phyloP scores from a whole-genome alignment of 1,140 invertebrate species.

The Zophobas atratus region DNA sequence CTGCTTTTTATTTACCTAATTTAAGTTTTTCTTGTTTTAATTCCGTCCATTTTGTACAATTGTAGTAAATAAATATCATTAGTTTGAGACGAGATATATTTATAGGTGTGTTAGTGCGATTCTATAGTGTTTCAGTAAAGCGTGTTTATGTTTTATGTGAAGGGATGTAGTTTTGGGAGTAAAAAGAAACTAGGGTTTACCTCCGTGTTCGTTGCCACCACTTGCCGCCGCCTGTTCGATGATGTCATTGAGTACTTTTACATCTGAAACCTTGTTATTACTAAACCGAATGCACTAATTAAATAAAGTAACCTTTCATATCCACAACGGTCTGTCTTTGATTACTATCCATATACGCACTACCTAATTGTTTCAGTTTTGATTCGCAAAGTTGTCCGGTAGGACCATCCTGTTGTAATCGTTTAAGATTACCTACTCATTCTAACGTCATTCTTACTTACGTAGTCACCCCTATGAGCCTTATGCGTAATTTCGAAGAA shows the following conservation, averaged over 20 bases:
- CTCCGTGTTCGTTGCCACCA: conserved; percentile 88
- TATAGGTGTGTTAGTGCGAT: conserved; percentile 46
- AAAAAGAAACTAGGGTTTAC: conserved; percentile 73
- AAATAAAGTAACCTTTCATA: conserved; percentile 82
- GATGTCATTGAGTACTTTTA: conserved; percentile 97
- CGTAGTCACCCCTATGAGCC: conserved; percentile 78
- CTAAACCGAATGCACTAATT: background rate
- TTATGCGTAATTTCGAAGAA: conserved; percentile 79
- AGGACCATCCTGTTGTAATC: conserved; percentile 63
- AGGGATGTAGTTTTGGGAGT: conserved; percentile 16
- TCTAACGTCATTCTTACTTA: conserved; percentile 67
- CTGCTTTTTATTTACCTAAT: conserved; percentile 61
- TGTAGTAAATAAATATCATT: conserved; percentile 61
- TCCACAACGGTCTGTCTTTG: conserved; percentile 92
- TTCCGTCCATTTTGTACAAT: conserved; percentile 60
- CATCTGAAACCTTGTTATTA: conserved; percentile 79
- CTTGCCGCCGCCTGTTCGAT: conserved; percentile 96
- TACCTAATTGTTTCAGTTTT: conserved; percentile 91
- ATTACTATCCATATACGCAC: conserved; percentile 91
- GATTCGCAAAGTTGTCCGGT: conserved; percentile 62
- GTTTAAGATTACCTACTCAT: background rate
- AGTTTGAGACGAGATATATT: conserved; percentile 56
- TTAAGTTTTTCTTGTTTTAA: conserved; percentile 57
- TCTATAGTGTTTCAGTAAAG: conserved; percentile 56
- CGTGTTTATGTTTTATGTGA: conserved; percentile 44